Base-by-base conservation (phyloP, 2,113 vertebrate genomes). In the Sialia sialis region DNA sequence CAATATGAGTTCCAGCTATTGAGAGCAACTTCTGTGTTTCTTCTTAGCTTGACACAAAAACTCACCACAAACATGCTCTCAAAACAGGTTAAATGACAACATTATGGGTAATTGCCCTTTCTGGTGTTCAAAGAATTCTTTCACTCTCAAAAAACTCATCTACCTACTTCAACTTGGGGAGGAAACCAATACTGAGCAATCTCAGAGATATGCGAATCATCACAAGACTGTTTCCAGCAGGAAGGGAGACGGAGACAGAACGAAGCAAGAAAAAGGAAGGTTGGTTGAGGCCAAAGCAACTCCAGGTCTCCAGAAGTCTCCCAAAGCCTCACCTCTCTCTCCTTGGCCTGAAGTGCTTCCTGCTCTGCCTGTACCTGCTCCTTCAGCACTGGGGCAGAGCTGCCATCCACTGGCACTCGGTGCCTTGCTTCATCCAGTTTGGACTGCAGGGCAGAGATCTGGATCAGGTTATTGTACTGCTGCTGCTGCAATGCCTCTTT, bases 401-500 rank as follows among this genome's bases (percentile, higher is more conserved):
- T 46, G 52, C 92, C 73, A 11, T 97, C 97, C 10, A 72, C 22
- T 19, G 97, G 97, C 64, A 98, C 91, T 49, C 97, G 97, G 89
- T 98, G 98, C 52, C 96, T 97, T 0, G 97, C 97, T 96, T 99
- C 99, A 75, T 98, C 98, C 62, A 98, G 62, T 66, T 98, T 98
- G 18, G 99, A 98, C 92, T 99, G 99, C 32, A 99, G 94, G 10
- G 98, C 97, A 10, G 99, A 99, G 72, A 98, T 98, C 93, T 98
- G 98, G 34, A 98, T 98, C 67, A 98, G 97, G 95, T 98, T 98
- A 14, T 97, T 97, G 92, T 98, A 97, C 82, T 98, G 98, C 84
- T 98, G 98, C 84, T 99, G 98, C 83, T 99, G 98, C 51, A 99
- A 84, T 2, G 97, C 98, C 74, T 99, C 99, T 77, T 98, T 99